Base-by-base conservation (phyloP, 2,113 vertebrate species). In the Dissostichus mawsoni region DNA sequence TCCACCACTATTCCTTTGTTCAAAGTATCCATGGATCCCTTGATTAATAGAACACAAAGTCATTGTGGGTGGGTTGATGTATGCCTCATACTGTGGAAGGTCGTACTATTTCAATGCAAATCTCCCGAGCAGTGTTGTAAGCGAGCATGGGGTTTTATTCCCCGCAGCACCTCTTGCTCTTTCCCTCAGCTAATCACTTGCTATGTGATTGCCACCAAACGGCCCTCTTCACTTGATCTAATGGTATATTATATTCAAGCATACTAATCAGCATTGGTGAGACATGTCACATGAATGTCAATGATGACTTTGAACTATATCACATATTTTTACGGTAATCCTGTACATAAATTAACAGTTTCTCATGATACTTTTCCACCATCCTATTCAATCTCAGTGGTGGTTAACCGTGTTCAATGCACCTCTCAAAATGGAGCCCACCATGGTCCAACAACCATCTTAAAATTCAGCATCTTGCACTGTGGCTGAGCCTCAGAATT, bases 401-500 rank as follows among this genome's bases (percentile, higher is more conserved):
- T 18, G 18, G 59, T 62, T 56, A 83, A 67, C 79, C 76, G 67
- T 66, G 61, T 83, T 84, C 72, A 88, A 57, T 64, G 70, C 69
- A 70, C 62, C 71, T 10, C 53, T 74, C 45, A 55, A 75, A 76
- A 85, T 33, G 33, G 52, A 81, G 52, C 56, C 69, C 48, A 59
- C 73, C 62, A 71, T 81, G 41, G 62, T 57, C 81, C 53, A 51
- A 68, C 59, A 3, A 76, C 33, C 63, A 69, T 82, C 81, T 69
- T 73, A 71, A 82, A 84, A 84, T 81, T 65, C 59, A 62, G 33
- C 62, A 64, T 73, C 78, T 67, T 66, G 18, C 65, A 70, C 66
- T 61, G 77, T 77, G 53, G 75, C 83, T 65, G 59, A 14, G 85
- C 81, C 64, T 63, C 59, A 74, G 80, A 75, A 70, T 88, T 80